These are phyloP conservation scores for Spongilla lacustris DNA, from an alignment of 37 sponge, comb jelly and placozoan species.

Conservation along the genomic window DNA sequence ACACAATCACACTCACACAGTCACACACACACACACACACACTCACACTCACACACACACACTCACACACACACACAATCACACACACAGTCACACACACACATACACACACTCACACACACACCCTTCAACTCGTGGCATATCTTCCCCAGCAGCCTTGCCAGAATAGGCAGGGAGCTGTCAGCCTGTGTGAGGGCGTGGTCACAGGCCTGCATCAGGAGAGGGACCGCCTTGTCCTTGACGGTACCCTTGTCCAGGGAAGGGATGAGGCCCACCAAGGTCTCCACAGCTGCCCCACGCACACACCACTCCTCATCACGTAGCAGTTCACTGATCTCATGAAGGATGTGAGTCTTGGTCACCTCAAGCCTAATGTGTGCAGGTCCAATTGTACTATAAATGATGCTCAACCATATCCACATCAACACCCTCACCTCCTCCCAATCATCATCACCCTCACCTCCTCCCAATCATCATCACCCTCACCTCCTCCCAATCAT, in stretches of 20 bases:
- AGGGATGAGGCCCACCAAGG: conserved; percentile 40
- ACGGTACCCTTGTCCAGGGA: conserved; percentile 24
- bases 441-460: too few species aligned
- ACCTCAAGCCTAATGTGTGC: conserved; percentile 26
- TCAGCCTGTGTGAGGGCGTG: conserved; percentile 9
- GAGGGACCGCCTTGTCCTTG: conserved; percentile 7
- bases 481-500: too few species aligned
- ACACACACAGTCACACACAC: background rate
- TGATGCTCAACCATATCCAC: too few species aligned
- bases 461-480: too few species aligned
- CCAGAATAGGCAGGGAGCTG: conserved; percentile 4
- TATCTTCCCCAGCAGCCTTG: conserved; percentile 27
- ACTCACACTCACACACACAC: background rate
- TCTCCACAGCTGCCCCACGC: conserved; percentile 49
- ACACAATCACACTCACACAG: too few species aligned
- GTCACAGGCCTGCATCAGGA: conserved; percentile 35
- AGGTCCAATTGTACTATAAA: too few species aligned
- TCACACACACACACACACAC: too few species aligned
- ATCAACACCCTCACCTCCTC: too few species aligned
- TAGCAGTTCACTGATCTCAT: conserved; percentile 50
- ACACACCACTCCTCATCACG: conserved; percentile 69
- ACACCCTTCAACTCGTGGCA: conserved; percentile 53
- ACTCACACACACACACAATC: too few species aligned
- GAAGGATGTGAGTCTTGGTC: conserved; percentile 41
- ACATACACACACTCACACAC: conserved; percentile 6